These are phyloP conservation scores for Carassius auratus DNA, from an alignment of 2,113 vertebrate species.

Conservation along the genomic window DNA sequence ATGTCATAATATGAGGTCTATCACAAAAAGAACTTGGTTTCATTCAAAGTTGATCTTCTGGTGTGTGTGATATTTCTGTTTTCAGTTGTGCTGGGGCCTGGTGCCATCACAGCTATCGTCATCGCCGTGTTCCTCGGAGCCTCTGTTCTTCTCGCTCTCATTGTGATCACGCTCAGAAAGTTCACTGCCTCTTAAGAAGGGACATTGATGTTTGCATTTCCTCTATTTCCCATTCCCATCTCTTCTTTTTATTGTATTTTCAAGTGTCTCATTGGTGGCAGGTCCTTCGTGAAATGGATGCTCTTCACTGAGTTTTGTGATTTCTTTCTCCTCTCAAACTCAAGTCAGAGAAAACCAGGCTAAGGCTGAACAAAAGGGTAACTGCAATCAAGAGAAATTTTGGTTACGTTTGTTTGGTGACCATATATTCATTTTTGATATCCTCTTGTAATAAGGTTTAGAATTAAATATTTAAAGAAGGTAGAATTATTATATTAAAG, in stretches of 20 bases:
- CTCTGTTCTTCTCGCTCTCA: conserved; percentile 90
- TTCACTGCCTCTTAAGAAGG: conserved; percentile 83
- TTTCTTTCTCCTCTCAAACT: background rate
- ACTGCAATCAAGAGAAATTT: background rate
- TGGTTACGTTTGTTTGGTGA: background rate
- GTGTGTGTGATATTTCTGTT: conserved; percentile 50
- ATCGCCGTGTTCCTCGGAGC: conserved; percentile 93
- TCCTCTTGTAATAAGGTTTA: background rate
- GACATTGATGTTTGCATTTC: conserved; percentile 20
- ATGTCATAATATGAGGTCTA: conserved; percentile 29
- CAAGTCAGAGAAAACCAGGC: background rate
- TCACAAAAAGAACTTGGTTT: background rate
- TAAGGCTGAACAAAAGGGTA: background rate
- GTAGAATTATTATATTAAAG: background rate
- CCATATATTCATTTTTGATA: background rate
- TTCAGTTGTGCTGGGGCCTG: conserved; percentile 87
- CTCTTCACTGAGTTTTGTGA: background rate
- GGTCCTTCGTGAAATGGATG: background rate
- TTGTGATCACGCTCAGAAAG: conserved; percentile 91
- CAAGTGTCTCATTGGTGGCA: background rate
- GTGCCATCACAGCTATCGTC: conserved; percentile 94
- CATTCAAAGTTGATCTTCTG: background rate
- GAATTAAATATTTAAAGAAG: background rate
- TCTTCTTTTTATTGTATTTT: background rate
- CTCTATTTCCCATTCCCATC: background rate